These are phyloP conservation scores for Ectemnius lituratus DNA, from an alignment of 2,888 invertebrate genomes.

Conservation along the genomic window DNA sequence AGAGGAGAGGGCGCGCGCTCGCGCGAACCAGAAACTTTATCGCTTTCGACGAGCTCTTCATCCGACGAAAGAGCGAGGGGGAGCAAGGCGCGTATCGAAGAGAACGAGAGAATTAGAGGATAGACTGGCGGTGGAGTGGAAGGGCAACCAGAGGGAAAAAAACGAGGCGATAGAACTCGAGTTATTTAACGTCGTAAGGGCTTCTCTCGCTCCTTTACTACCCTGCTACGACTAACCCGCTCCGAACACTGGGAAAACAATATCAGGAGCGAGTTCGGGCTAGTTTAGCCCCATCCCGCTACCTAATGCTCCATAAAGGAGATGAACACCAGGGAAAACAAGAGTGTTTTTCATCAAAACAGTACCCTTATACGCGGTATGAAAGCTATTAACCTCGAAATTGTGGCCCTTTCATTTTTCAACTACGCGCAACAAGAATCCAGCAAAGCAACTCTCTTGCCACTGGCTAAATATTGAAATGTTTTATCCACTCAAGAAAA, in stretches of 20 bases:
- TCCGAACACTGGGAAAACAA: not conserved
- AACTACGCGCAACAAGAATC: no score
- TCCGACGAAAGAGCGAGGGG: slow-evolving; percentile 13
- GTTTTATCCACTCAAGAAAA: no score
- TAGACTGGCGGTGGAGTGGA: not conserved
- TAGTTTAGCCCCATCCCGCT: no score
- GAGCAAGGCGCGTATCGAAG: slow-evolving; percentile 12
- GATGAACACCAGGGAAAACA: no score
- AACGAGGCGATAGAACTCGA: slow-evolving; percentile 28
- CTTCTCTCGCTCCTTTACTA: slow-evolving; percentile 22
- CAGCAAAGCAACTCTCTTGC: no score
- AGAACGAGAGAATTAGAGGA: slow-evolving; percentile 20
- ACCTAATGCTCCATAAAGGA: no score
- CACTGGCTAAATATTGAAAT: no score
- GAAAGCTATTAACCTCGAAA: no score
- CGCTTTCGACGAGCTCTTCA: slow-evolving; percentile 28
- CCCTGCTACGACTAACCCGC: not conserved
- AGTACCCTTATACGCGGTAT: no score
- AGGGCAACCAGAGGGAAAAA: slow-evolving; percentile 4
- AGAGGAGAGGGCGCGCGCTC: not conserved
- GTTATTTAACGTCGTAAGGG: slow-evolving; percentile 39
- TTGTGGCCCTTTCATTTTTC: no score
- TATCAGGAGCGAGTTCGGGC: not conserved
- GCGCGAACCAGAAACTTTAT: slow-evolving; percentile 37
- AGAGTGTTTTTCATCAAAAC: no score